Evolutionary conservation across 2,113 vertebrate genomes (phyloP), one percentile per base, ranked within the genome.

Genomic region (Deroptyus accipitrinus): DNA sequence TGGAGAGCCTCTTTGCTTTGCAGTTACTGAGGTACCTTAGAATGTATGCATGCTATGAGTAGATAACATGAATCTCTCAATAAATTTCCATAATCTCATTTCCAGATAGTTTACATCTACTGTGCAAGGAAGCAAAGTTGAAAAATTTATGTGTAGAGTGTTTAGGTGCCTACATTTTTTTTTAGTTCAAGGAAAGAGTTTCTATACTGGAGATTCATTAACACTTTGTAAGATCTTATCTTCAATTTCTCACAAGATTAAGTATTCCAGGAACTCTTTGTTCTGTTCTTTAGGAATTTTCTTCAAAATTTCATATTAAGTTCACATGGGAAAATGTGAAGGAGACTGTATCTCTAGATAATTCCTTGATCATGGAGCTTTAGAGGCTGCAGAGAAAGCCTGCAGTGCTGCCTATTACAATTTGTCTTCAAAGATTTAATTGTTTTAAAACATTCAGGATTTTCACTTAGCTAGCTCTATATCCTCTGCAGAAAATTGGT

Each of bases 321-420:
- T 76, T 73, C 31, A 17, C n/a, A 14, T 54, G 17, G 6, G 28
- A 84, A 51, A 39, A 23, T 25, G 6, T 3, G 17, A 51, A 83
- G 78, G 31, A 30, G 3, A 17, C 1, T 49, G 6, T 33, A 31
- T 55, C 24, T 55, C 11, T 4, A 41, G 22, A 39, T 4, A 89
- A 37, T 77, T 63, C 51, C 28, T 54, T 77, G 17, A 70, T 57
- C 30, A 35, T 11, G 37, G 12, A 75, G 4, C 4, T 55, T 64
- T 52, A 69, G 46, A 70, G 11, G 25, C 6, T 33, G 10, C 18
- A 75, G 25, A 82, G 9, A 8, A 63, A 72, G 5, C 15, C 41
- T 81, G 10, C 6, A 33, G 8, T 59, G 41, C 11, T 86, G 6
- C 12, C 3, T 3, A 1, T 33, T 11, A 9, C 4, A 28, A 1